A percentile compares a stretch with the other conserved stretches of the same genome.
These are phyloP conservation scores for Deilephila elpenor DNA, from an alignment of 2,888 invertebrate genomes.

Conservation along the genomic window DNA sequence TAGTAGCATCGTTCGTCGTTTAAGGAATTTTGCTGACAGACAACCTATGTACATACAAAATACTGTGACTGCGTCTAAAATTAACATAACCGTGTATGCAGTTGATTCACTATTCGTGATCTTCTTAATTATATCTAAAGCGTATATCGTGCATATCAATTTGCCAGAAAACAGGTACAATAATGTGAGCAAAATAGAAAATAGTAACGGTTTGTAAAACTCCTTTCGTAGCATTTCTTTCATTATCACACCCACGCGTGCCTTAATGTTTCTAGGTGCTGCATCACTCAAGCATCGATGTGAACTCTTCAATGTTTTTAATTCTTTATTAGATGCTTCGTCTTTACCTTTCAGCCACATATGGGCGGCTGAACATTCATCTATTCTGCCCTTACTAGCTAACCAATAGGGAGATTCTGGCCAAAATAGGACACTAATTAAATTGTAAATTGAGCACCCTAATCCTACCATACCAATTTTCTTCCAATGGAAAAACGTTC, in stretches of 20 bases:
- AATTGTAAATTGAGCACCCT: constrained; percentile 37
- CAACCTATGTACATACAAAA: constrained; percentile 52
- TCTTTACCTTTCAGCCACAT: constrained; percentile 53
- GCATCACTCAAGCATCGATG: constrained; percentile 4
- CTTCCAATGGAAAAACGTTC: constrained; percentile 53
- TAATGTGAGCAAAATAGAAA: constrained; percentile 41
- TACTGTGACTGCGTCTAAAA: constrained; percentile 59
- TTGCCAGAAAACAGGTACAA: constrained; percentile 52
- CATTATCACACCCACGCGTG: constrained; percentile 30
- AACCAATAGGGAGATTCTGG: constrained; percentile 56
- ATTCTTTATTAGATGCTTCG: constrained; percentile 49
- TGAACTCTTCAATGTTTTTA: constrained; percentile 45
- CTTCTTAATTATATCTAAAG: constrained; percentile 56
- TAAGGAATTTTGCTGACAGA: constrained; percentile 43
- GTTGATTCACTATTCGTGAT: constrained; percentile 51
- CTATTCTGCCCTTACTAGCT: constrained; percentile 51
- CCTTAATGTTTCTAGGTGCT: constrained; percentile 4
- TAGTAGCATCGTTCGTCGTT: constrained; percentile 49
- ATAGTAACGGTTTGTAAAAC: constrained; percentile 53
- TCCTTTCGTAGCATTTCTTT: constrained; percentile 38
- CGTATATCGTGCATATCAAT: constrained; percentile 52
- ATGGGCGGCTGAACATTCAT: constrained; percentile 51
- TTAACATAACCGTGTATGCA: constrained; percentile 59
- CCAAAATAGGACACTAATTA: constrained; percentile 37
- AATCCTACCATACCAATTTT: constrained; percentile 47